Evolutionary conservation across 2,113 vertebrate genomes (phyloP), one percentile per base, ranked within the genome.

Genomic region (Ceyx cyanopectus): DNA sequence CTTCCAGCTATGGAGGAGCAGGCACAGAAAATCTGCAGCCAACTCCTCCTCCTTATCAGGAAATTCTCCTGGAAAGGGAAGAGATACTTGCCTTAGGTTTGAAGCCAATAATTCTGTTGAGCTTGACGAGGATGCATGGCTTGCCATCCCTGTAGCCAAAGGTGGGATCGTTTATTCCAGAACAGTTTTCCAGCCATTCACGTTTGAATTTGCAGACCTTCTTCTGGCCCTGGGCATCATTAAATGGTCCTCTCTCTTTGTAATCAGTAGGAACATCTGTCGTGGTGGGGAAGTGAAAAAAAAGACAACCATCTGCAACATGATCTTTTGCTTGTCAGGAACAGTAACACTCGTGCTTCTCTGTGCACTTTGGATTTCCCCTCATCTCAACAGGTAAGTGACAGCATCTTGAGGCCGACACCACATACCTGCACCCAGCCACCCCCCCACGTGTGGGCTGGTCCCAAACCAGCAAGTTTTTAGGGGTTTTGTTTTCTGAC

Each of bases 61-160:
- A 73, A 34, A 30, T 81, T 50, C 77, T 60, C 12, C 30, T 87
- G 54, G 66, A 56, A 91, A 79, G 32, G n/a, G 40, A 91, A 72
- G 81, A 37, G 37, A 4, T 18, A 97, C 98, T 97, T 95, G 98
- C 99, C 98, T 95, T 97, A n/a, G 99, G 99, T 96, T 90, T 98
- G 97, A 98, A 99, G 95, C 98, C 98, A 78, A 99, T 97, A 18
- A 99, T 98, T 90, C 99, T 98, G 98, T 99, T 99, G 80, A 99
- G 98, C 95, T 99, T 99, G 72, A 99, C 96, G 2, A 99, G 97
- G 58, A 99, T 30, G 82, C 99, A 99, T 0, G 99, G 99, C 57
- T 98, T 99, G 77, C 99, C 99, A 0, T 97, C 92, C 18, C 18
- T 91, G 92, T 99, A 99, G 37, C 99, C 99, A 1, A 70, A 99